Conservation (phyloP, 2,797 vertebrate species). For the Sebastes flavidus region DNA sequence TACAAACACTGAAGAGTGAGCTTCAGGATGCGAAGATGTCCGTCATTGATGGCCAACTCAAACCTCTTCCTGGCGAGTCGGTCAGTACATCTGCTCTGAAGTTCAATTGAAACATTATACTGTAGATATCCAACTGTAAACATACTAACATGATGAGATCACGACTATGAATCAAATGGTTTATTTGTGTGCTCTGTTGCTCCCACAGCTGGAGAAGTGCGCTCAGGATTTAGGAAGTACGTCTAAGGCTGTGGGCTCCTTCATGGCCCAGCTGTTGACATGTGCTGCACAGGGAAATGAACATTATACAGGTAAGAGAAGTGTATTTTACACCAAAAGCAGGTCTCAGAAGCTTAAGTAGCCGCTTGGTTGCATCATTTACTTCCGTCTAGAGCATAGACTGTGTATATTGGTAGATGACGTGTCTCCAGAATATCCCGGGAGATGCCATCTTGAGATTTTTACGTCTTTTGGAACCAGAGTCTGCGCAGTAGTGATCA, state of each 20-base stretch:
- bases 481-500: too few relatives aligned
- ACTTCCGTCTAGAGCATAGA: rapidly evolving
- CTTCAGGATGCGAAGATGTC: constrained; percentile 98
- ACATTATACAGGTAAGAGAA: constrained; percentile 93
- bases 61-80: constrained; percentile 96
- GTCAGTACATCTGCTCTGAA: constrained; percentile 74
- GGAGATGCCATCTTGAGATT: too few relatives aligned
- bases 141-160: not conserved
- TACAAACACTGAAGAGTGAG: constrained; percentile 94
- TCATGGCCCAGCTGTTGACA: constrained; percentile 97
- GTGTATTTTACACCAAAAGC: not conserved
- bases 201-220: constrained; percentile 93
- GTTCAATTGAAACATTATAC: not conserved
- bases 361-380: not conserved
- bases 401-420: too few relatives aligned
- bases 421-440: rapidly evolving
- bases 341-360: not conserved
- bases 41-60: constrained; percentile 90
- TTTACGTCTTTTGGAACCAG: too few relatives aligned
- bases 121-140: not conserved
- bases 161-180: not conserved
- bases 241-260: constrained; percentile 97
- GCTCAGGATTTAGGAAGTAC: constrained; percentile 98
- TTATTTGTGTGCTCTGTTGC: constrained; percentile 25
- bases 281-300: constrained; percentile 98